These are phyloP conservation scores for Hydrolagus affinis DNA, from an alignment of 2,113 vertebrate species.

Conservation along the genomic window DNA sequence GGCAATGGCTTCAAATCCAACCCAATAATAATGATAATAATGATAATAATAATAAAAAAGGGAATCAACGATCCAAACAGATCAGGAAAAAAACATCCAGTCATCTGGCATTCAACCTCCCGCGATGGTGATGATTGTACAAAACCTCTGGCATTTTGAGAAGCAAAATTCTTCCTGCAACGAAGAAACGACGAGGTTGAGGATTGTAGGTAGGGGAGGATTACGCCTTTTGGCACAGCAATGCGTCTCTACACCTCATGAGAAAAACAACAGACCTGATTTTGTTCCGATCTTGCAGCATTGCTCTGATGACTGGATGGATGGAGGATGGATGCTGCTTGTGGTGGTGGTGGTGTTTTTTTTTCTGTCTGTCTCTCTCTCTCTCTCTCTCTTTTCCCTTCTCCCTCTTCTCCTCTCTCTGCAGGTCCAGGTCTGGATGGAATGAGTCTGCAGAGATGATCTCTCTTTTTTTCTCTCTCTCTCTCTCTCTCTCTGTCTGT, in stretches of 20 bases:
- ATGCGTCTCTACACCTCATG: conserved; percentile 35
- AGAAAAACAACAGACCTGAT: conserved; percentile 35
- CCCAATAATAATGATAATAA: no score
- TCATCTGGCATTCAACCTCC: conserved; percentile 21
- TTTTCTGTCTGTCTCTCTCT: no score
- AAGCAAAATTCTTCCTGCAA: background rate
- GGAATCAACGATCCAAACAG: conserved; percentile 4
- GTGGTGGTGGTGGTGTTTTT: no score
- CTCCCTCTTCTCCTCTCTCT: no score
- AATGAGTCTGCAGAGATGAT: conserved; percentile 5
- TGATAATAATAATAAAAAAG: no score
- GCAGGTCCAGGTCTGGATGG: conserved; percentile 14
- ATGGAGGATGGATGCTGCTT: conserved; percentile 33
- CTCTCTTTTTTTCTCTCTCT: no score
- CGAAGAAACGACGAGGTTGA: conserved; percentile 5
- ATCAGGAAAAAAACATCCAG: background rate
- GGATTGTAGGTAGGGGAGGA: background rate
- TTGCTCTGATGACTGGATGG: conserved; percentile 18
- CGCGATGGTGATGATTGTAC: conserved; percentile 15
- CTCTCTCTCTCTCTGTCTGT: no score
- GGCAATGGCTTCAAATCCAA: no score
- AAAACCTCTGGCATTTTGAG: conserved; percentile 4
- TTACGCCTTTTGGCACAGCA: conserved; percentile 32
- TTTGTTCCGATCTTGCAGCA: conserved; percentile 29
- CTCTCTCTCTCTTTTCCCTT: no score